Base-by-base conservation (phyloP, 2,888 invertebrate genomes). In the Mermis nigrescens region DNA sequence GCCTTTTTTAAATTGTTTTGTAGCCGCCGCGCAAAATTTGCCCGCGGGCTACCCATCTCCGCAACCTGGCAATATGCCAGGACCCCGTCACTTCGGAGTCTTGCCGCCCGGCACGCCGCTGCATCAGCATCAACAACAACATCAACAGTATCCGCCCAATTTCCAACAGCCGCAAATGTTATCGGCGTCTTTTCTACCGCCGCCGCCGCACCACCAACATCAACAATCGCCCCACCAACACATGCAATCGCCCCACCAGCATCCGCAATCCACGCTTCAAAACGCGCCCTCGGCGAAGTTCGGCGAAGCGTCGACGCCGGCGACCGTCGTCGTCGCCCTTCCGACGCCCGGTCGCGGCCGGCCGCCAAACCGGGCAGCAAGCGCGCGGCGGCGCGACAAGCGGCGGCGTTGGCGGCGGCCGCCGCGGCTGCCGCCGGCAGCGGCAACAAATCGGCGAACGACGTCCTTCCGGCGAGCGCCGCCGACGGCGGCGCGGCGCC, bases 181-280 rank as follows among this genome's bases (percentile, higher is more conserved):
- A n/a, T n/a, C n/a, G n/a, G n/a, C n/a, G n/a, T n/a, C n/a, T n/a
- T n/a, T n/a, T n/a, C n/a, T n/a, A n/a, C n/a, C n/a, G n/a, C n/a
- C n/a, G n/a, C n/a, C n/a, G n/a, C n/a, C n/a, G n/a, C n/a, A n/a
- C n/a, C n/a, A n/a, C n/a, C n/a, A n/a, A n/a, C n/a, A n/a, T n/a
- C n/a, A n/a, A n/a, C n/a, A n/a, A n/a, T n/a, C n/a, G n/a, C n/a
- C n/a, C n/a, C n/a, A n/a, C n/a, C n/a, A n/a, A n/a, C n/a, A n/a
- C n/a, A n/a, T n/a, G 60, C 28, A 57, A 60, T 55, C 60, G 57
- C 2, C 28, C 15, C 28, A 26, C n/a, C 57, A 1, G 22, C 15
- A 2, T 22, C 26, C 15, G 12, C 31, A n/a, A 24, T 46, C 22
- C 26, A 32, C 4, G 15, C 57, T 2, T 27, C 53, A 4, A 15